These are phyloP conservation scores for Bombus pascuorum DNA, from an alignment of 1,140 invertebrate genomes.

Conservation along the genomic window DNA sequence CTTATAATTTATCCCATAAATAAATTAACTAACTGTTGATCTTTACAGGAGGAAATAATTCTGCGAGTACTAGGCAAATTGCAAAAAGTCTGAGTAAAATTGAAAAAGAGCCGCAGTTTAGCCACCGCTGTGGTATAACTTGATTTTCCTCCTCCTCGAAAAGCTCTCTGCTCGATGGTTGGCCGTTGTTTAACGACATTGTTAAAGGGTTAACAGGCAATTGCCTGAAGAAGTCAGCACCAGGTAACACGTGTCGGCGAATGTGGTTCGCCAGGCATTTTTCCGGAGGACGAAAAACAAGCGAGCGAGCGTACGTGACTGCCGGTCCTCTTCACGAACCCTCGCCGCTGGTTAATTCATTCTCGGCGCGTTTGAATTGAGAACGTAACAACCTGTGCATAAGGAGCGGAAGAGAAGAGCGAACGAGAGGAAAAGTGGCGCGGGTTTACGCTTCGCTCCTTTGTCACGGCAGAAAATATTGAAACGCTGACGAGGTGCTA, in stretches of 20 bases:
- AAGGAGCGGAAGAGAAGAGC: not conserved
- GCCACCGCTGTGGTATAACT: not conserved
- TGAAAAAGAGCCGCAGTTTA: not conserved
- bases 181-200: constrained; percentile 1
- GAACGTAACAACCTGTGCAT: constrained; percentile 46
- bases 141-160: not conserved
- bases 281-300: constrained; percentile 12
- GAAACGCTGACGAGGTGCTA: not conserved
- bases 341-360: constrained; percentile 46
- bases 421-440: constrained; percentile 22
- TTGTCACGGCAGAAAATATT: not conserved
- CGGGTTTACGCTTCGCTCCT: not conserved
- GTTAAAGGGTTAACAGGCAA: constrained; percentile 11
- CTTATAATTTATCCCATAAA: no score
- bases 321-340: not conserved
- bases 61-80: no score
- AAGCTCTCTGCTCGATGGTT: not conserved
- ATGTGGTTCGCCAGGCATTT: constrained; percentile 12
- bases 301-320: constrained; percentile 33
- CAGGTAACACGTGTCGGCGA: not conserved
- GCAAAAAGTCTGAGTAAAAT: not conserved
- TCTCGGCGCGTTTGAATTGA: constrained; percentile 45
- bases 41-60: no score
- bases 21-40: no score
- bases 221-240: not conserved